A percentile compares a stretch with the other conserved stretches of the same genome.
phyloP scores from a whole-genome alignment of 2,797 vertebrate species.

The Onychomys torridus region DNA sequence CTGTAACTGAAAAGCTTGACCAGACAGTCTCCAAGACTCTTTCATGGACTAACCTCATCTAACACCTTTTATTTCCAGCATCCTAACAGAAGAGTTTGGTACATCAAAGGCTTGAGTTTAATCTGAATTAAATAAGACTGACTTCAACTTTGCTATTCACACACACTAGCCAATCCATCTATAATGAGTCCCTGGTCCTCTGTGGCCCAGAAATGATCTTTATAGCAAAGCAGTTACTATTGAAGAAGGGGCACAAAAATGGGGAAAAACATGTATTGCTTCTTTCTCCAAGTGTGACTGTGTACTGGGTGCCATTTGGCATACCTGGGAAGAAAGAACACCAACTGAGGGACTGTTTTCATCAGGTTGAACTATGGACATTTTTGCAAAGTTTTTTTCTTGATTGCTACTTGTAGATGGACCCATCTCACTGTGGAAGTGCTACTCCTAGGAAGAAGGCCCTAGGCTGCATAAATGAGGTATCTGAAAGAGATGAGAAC shows the following conservation, averaged over 20 bases:
- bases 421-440: background rate
- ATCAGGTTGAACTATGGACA: background rate
- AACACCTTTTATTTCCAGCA: background rate
- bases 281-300: background rate
- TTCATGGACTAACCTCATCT: background rate
- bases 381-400: background rate
- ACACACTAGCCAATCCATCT: background rate
- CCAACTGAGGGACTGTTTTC: background rate
- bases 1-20: background rate
- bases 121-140: background rate
- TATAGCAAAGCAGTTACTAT: background rate
- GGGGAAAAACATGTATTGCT: background rate
- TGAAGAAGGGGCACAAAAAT: background rate
- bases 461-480: background rate
- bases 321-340: background rate
- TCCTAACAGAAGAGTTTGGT: background rate
- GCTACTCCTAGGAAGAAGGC: background rate
- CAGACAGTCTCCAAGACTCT: background rate
- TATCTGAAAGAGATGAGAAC: background rate
- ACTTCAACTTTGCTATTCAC: background rate
- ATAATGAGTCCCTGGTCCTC: background rate
- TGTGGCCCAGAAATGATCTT: conserved; percentile 22
- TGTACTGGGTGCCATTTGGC: background rate
- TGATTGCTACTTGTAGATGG: too few species aligned
- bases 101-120: background rate